Evolutionary conservation across 2,888 invertebrate genomes (phyloP).

Genomic region (Campoplex nolae): DNA sequence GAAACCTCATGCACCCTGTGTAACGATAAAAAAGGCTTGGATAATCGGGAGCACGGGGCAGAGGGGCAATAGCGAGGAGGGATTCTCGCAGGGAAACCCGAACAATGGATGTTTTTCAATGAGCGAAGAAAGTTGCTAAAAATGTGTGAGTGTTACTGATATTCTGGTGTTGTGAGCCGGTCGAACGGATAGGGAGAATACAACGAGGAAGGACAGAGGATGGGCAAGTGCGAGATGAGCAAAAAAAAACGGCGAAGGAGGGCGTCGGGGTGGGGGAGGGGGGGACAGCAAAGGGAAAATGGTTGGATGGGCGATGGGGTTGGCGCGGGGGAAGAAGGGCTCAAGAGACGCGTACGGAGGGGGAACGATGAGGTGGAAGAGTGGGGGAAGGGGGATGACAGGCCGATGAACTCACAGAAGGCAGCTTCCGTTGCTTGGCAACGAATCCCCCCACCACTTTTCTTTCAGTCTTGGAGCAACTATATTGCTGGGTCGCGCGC

Average conservation of each 20-base stretch:
- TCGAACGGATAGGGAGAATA: constrained; percentile 3
- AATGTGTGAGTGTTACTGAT: constrained; percentile 7
- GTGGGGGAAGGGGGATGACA: constrained; percentile 80
- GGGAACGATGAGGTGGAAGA: constrained; percentile 68
- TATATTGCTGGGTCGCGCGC: constrained; percentile 61
- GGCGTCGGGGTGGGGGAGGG: constrained; percentile 24
- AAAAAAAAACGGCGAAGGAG: constrained; percentile 27
- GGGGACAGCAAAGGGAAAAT: constrained; percentile 47
- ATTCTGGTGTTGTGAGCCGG: background rate
- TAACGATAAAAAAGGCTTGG: background rate
- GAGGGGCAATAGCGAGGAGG: background rate
- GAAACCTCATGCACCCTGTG: background rate
- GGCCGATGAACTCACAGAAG: constrained; percentile 86
- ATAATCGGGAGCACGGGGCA: constrained; percentile 13
- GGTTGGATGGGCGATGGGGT: background rate
- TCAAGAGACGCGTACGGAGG: constrained; percentile 55
- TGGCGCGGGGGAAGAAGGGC: background rate
- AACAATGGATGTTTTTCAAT: constrained; percentile 50
- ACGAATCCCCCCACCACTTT: constrained; percentile 74
- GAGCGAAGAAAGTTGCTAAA: constrained; percentile 41
- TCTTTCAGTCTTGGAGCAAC: constrained; percentile 26
- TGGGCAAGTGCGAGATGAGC: constrained; percentile 40
- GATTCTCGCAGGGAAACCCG: background rate
- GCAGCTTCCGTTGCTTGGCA: constrained; percentile 85
- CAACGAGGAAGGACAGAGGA: constrained; percentile 50